Percentiles rank a stretch among this genome's conserved stretches.
Evolutionary conservation across 2,113 vertebrate species (phyloP).

Genomic region (Todiramphus chloris): DNA sequence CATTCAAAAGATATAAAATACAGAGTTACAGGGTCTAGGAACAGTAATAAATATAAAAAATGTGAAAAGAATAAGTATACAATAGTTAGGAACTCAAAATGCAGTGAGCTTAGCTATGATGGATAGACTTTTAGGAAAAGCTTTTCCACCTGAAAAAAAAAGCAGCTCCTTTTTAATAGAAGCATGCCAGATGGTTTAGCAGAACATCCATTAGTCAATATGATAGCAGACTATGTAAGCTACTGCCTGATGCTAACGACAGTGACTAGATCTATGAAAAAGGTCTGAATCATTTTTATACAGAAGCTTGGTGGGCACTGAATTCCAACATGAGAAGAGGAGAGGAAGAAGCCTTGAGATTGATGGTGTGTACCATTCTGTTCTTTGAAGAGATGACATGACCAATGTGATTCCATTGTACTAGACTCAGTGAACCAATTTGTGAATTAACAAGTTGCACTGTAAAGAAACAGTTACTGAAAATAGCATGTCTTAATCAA

Average conservation of each 20-base stretch:
- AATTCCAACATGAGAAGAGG: neutral
- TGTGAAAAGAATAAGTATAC: neutral
- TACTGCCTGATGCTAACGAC: constrained; percentile 19
- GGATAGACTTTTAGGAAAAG: constrained; percentile 3
- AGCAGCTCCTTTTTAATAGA: neutral
- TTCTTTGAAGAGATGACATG: neutral
- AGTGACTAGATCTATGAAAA: neutral
- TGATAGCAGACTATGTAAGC: constrained; percentile 27
- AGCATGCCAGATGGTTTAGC: constrained; percentile 35
- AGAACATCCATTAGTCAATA: constrained; percentile 54
- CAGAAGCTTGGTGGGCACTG: neutral
- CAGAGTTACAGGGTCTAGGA: neutral
- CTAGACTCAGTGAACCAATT: neutral
- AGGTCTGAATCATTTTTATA: constrained; percentile 6
- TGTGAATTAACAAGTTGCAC: neutral
- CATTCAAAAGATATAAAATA: neutral
- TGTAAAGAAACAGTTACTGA: neutral
- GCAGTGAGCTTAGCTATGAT: neutral
- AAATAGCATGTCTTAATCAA: neutral
- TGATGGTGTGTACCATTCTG: neutral
- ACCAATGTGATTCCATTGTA: neutral
- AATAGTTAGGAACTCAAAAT: neutral
- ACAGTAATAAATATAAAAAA: neutral
- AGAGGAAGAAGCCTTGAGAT: neutral
- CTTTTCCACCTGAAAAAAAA: constrained; percentile 32